These are phyloP conservation scores for Leptoteleia sp. DNA, from an alignment of 1,140 invertebrate species.

Conservation along the genomic window DNA sequence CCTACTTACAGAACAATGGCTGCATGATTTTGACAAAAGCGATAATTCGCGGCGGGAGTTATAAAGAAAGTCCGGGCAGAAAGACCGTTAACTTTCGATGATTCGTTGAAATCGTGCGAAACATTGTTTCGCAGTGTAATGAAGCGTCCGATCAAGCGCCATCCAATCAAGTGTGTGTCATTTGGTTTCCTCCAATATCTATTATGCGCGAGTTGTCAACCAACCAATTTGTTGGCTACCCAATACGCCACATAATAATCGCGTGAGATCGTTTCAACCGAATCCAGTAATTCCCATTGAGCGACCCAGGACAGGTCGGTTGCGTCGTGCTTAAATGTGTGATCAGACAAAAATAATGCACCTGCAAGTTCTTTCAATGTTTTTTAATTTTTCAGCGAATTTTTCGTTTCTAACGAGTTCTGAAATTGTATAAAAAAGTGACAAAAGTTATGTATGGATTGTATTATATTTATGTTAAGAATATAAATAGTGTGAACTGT, in stretches of 20 bases:
- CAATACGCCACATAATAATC: conserved; percentile 60
- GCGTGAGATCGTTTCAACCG: conserved; percentile 47
- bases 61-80: conserved; percentile 11
- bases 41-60: conserved; percentile 24
- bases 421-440: too few relatives aligned
- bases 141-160: conserved; percentile 46
- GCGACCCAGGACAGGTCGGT: too few relatives aligned
- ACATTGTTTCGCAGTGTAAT: conserved; percentile 48
- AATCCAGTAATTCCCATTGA: conserved; percentile 49
- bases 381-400: too few relatives aligned
- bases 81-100: conserved; percentile 11
- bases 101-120: conserved; percentile 51
- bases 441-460: too few relatives aligned
- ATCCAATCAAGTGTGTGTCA: conserved; percentile 58
- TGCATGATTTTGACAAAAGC: conserved; percentile 18
- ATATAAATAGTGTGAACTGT: too few relatives aligned
- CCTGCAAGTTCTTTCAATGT: background rate
- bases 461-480: too few relatives aligned
- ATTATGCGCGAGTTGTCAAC: conserved; percentile 63
- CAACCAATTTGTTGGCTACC: conserved; percentile 56
- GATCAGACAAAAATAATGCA: conserved; percentile 27
- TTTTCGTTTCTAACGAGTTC: too few relatives aligned
- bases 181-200: conserved; percentile 57
- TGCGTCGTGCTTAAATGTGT: conserved; percentile 1
- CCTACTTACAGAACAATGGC: conserved; percentile 13